Conservation (phyloP, 2,888 invertebrate species). For the Neoscelio sp. region DNA sequence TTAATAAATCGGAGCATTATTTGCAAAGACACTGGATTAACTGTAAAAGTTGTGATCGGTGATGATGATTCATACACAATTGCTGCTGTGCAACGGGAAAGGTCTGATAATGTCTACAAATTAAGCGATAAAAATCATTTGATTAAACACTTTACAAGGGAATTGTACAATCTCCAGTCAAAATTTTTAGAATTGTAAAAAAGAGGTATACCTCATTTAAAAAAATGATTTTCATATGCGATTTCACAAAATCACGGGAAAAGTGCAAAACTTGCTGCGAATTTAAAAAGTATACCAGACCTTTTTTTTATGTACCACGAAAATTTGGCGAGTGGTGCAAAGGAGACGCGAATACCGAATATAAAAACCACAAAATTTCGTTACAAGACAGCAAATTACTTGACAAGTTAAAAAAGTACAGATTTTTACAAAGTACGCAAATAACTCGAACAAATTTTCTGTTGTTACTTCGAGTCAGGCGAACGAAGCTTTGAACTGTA, state of each 20-base stretch:
- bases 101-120: slow-evolving; percentile 57
- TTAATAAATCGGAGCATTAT: slow-evolving; percentile 65
- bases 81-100: slow-evolving; percentile 58
- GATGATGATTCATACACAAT: slow-evolving; percentile 72
- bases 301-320: slow-evolving; percentile 22
- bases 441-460: slow-evolving; percentile 20
- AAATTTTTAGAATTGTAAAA: slow-evolving; percentile 13
- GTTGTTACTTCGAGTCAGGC: slow-evolving; percentile 27
- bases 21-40: slow-evolving; percentile 64
- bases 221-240: slow-evolving; percentile 45
- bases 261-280: slow-evolving; percentile 1
- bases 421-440: slow-evolving; percentile 34
- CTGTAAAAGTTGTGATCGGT: slow-evolving; percentile 69
- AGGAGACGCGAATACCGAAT: background rate
- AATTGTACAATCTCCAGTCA: slow-evolving; percentile 62
- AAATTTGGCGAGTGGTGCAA: slow-evolving; percentile 43
- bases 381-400: slow-evolving; percentile 5
- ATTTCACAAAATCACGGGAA: slow-evolving; percentile 34
- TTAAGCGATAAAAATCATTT: slow-evolving; percentile 67
- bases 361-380: background rate
- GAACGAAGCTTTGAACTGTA: slow-evolving; percentile 22
- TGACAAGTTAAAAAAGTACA: slow-evolving; percentile 20
- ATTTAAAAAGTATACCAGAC: slow-evolving; percentile 19
- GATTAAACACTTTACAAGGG: slow-evolving; percentile 64
- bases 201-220: slow-evolving; percentile 32